Evolutionary conservation across 2,888 invertebrate genomes (phyloP), one percentile per base, ranked within the genome.

Genomic region (Biston stratarius): DNA sequence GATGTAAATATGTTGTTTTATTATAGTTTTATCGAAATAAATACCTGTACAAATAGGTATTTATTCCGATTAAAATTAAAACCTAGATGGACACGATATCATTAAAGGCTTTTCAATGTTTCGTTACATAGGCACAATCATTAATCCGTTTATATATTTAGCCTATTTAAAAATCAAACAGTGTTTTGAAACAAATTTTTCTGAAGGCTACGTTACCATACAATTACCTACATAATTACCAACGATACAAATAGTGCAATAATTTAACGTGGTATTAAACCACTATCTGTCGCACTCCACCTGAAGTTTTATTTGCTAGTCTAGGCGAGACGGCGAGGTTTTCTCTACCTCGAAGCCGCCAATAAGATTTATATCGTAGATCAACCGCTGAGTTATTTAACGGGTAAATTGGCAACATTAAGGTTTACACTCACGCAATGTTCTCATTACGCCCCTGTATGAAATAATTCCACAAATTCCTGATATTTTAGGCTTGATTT

Each of bases 391-490:
- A 40, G 24, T 58, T 49, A 40, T 44, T 40, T 49, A 44, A 59
- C 14, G 48, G 51, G 44, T 64, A 52, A 55, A 69, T 69, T 69
- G 69, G 69, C 69, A 69, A 69, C 61, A 59, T 64, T 51, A 52
- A 38, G 33, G 61, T 61, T 53, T 15, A 61, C 61, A 62, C 51
- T 53, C 67, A 59, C 61, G 56, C 55, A 63, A 56, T 53, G 58
- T 52, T 59, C 59, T 63, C 33, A 51, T 60, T 67, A 62, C 42
- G 47, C 45, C 62, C 56, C 55, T 59, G 53, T 51, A 45, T 52
- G 11, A n/a, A 55, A 48, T 48, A 52, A 53, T 47, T 62, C 44
- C 62, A 59, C 58, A 42, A 67, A 42, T 59, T 47, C 49, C 15
- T 44, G 6, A 53, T 45, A 36, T 42, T 60, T 64, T 64, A 68